Evolutionary conservation across 2,113 vertebrate species (phyloP), one percentile per base, ranked within the genome.

Genomic region (Platichthys flesus): DNA sequence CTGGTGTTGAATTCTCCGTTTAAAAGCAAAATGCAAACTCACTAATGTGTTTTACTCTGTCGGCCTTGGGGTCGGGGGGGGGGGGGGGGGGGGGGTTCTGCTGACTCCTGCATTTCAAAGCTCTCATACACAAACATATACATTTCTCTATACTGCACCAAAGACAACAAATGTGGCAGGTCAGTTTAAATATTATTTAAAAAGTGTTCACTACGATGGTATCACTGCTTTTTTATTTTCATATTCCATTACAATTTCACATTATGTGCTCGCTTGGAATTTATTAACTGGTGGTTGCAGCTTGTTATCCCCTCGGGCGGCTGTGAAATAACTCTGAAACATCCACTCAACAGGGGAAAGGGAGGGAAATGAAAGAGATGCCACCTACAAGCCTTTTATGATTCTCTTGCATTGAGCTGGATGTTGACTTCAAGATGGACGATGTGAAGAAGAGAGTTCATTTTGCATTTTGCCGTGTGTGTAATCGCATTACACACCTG

Each of bases 311-410:
- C 89, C 57, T 52, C 69, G 37, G 87, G 87, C 83, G 13, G 68
- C 67, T 79, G 71, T 60, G 73, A 89, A 90, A 82, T 70, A 79
- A 75, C 82, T 79, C 68, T 60, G 73, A 89, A 90, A 82, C 70
- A 79, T 79, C 82, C 76, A 72, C 78, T 74, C 70, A 65, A 31
- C 59, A 79, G 67, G 62, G 62, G 62, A 78, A 87, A 72, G 75
- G 79, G 82, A 71, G 67, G 66, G 71, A 62, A 85, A 74, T 78
- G 66, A 79, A 79, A 82, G 71, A 61, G 61, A 85, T 65, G 66
- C 55, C 74, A 60, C 54, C 68, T 54, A 45, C 71, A 67, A 59
- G 52, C 70, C 77, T 77, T 83, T 75, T 60, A 28, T 70, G n/a
- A 26, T 37, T 56, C 60, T 67, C 58, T 24, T 42, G 35, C 52